Conservation (phyloP, 1,140 invertebrate species). For the Carcinoscorpius rotundicauda region DNA sequence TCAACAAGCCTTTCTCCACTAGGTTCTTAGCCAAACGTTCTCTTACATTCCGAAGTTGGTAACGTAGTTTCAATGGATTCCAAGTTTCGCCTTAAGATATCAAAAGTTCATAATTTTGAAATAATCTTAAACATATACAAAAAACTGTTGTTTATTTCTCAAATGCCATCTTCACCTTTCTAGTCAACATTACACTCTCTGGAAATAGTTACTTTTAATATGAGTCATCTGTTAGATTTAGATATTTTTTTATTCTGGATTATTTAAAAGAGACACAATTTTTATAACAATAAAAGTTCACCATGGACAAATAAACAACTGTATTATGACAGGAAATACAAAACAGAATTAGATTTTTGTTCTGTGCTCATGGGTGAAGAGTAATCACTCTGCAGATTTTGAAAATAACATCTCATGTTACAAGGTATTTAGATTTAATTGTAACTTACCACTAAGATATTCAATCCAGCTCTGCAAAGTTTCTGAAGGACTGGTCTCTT, state of each 20-base stretch:
- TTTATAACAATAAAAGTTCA: no score
- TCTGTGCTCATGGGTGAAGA: no score
- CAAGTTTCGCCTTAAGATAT: slow-evolving; percentile 83
- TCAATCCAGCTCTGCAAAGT: slow-evolving; percentile 99
- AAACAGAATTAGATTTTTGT: slow-evolving; percentile 1
- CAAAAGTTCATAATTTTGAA: slow-evolving; percentile 4
- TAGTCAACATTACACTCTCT: no score
- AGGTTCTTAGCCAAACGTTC: slow-evolving; percentile 98
- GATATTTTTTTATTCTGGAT: no score
- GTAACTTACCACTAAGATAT: slow-evolving; percentile 82
- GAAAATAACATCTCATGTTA: no score
- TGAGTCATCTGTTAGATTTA: no score
- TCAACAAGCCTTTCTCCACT: slow-evolving; percentile 99
- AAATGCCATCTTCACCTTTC: no score
- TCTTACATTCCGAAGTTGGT: slow-evolving; percentile 96
- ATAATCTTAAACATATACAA: background rate
- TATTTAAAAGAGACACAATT: no score
- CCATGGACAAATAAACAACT: no score
- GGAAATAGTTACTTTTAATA: no score
- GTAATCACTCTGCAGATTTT: no score
- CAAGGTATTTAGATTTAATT: background rate
- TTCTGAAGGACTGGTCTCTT: slow-evolving; percentile 92
- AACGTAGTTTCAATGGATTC: slow-evolving; percentile 97
- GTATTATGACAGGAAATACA: no score
- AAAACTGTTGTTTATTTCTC: background rate